A percentile compares a stretch with the other conserved stretches of the same genome.
Evolutionary conservation across 2,113 vertebrate species (phyloP).

Genomic region (Eolophus roseicapilla): DNA sequence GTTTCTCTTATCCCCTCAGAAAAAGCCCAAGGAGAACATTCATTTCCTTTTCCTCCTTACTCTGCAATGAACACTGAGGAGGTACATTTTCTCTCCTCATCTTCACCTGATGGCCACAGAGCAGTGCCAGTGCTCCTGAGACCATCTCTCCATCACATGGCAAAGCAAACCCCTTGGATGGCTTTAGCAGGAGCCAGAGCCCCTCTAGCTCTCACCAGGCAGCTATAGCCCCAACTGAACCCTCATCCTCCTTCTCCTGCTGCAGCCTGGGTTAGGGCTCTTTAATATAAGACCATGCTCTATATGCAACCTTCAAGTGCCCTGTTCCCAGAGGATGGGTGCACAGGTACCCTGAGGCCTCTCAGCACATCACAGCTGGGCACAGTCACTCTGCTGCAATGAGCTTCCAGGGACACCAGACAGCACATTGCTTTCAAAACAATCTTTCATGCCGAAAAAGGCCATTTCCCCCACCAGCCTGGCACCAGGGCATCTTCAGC

Average conservation of each 20-base stretch:
- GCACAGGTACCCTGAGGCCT: accelerated
- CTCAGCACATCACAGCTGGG: background rate
- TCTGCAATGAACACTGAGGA: background rate
- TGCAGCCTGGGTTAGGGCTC: background rate
- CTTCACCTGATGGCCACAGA: background rate
- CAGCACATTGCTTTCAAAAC: background rate
- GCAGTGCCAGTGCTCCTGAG: accelerated
- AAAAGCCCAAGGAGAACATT: background rate
- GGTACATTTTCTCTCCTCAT: background rate
- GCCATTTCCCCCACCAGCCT: background rate
- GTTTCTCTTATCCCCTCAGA: background rate
- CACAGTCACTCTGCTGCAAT: background rate
- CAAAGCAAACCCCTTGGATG: background rate
- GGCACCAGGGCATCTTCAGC: background rate
- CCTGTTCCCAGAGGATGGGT: accelerated
- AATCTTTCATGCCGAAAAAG: background rate
- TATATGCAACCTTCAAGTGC: background rate
- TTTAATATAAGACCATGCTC: background rate
- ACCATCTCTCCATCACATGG: background rate
- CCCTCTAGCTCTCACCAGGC: background rate
- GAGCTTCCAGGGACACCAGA: background rate
- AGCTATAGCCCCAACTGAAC: background rate
- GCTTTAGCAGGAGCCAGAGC: background rate
- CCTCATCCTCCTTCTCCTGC: background rate
- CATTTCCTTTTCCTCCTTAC: background rate